phyloP scores from a whole-genome alignment of 2,797 vertebrate species.

The Betta splendens region DNA sequence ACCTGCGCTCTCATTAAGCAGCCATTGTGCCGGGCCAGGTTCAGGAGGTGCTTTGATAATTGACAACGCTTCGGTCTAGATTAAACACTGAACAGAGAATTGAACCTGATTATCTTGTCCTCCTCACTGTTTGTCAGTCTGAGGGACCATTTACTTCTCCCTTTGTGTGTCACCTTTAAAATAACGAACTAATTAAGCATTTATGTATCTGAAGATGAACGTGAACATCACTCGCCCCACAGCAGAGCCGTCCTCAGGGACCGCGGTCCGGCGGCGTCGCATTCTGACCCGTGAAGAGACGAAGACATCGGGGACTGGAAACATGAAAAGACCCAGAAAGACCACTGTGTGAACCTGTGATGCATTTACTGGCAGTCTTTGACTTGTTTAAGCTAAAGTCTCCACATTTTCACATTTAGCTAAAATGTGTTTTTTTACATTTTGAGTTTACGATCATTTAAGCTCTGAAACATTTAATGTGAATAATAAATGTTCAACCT shows the following conservation, averaged over 20 bases:
- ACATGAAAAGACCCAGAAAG: conserved; percentile 11
- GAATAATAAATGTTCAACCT: too few species aligned
- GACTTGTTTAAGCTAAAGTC: too few species aligned
- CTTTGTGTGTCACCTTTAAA: conserved; percentile 51
- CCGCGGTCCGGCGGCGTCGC: too few species aligned
- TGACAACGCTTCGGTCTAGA: conserved; percentile 55
- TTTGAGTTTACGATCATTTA: too few species aligned
- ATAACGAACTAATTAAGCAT: conserved; percentile 46
- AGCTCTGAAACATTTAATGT: too few species aligned
- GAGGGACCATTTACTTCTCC: conserved; percentile 20
- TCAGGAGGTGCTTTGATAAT: conserved; percentile 61
- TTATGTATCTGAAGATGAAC: not conserved
- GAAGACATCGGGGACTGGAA: conserved; percentile 36
- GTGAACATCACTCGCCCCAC: not conserved
- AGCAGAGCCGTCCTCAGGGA: too few species aligned
- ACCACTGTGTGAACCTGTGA: not conserved
- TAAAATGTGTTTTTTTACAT: too few species aligned
- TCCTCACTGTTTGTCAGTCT: conserved; percentile 40
- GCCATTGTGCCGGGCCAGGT: conserved; percentile 46
- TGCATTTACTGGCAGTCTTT: not conserved
- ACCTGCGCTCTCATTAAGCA: conserved; percentile 65
- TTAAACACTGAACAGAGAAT: conserved; percentile 54
- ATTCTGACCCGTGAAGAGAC: conserved; percentile 42
- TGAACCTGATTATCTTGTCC: conserved; percentile 55
- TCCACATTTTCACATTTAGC: too few species aligned